Percentiles rank a stretch among this genome's conserved stretches.
These are phyloP conservation scores for Brachionus calyciflorus DNA, from an alignment of 1,140 invertebrate species.

Conservation along the genomic window DNA sequence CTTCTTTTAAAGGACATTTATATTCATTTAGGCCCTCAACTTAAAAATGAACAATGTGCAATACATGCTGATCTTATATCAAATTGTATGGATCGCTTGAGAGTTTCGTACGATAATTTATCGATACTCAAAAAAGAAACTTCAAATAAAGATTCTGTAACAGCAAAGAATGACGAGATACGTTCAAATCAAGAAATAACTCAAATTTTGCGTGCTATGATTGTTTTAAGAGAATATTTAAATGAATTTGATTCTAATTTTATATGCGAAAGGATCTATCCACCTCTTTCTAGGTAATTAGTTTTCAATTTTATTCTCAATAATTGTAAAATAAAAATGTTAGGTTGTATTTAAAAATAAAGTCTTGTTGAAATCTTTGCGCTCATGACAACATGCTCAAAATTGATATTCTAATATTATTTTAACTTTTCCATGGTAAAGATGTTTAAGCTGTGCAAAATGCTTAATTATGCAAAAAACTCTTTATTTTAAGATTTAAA, in stretches of 20 bases:
- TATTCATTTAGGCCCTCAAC: slow-evolving; percentile 81
- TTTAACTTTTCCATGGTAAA: too few relatives aligned
- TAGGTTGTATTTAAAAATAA: too few relatives aligned
- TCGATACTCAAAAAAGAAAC: slow-evolving; percentile 52
- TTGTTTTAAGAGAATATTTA: slow-evolving; percentile 90
- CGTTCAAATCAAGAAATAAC: slow-evolving; percentile 59
- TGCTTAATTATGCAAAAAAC: too few relatives aligned
- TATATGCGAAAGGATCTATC: slow-evolving; percentile 79
- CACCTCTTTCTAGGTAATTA: slow-evolving; percentile 69
- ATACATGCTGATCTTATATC: slow-evolving; percentile 88
- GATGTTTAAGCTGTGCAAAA: too few relatives aligned
- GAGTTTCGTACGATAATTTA: slow-evolving; percentile 71
- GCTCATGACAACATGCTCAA: too few relatives aligned
- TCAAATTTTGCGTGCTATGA: slow-evolving; percentile 81
- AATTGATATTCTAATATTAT: too few relatives aligned
- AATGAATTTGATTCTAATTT: slow-evolving; percentile 90
- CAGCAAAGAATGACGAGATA: not conserved
- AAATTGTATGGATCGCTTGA: slow-evolving; percentile 79
- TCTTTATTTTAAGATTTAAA: too few relatives aligned
- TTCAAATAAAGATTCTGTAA: not conserved
- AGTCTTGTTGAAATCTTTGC: too few relatives aligned
- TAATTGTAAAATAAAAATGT: too few relatives aligned
- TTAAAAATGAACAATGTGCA: slow-evolving; percentile 70
- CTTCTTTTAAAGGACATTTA: slow-evolving; percentile 86
- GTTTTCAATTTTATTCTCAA: slow-evolving; percentile 1